Conservation (phyloP, 2,797 vertebrate genomes). For the Malurus leucopterus region DNA sequence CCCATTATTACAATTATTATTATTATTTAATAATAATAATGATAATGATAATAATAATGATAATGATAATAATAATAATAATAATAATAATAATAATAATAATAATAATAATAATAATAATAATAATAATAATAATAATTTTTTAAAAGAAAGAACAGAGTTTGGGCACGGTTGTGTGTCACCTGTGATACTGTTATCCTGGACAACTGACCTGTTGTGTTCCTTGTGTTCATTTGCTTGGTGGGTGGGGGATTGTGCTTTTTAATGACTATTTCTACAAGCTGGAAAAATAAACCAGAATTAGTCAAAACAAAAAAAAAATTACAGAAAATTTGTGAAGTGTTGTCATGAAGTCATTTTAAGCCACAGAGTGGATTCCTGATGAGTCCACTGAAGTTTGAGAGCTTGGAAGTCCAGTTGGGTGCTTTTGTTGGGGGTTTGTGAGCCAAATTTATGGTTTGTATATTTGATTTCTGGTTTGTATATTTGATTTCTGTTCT, state of each 20-base stretch:
- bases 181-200: not conserved
- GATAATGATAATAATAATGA: not conserved
- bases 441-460: not conserved
- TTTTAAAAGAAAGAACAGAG: not conserved
- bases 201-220: not conserved
- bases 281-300: not conserved
- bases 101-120: no score
- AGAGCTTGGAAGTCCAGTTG: not conserved
- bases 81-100: not conserved
- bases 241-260: not conserved
- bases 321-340: not conserved
- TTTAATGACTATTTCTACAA: not conserved
- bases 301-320: not conserved
- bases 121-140: not conserved
- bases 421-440: not conserved
- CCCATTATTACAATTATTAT: not conserved
- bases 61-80: not conserved
- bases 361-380: not conserved
- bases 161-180: not conserved
- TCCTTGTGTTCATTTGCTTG: not conserved
- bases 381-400: rapidly evolving
- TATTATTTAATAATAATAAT: not conserved
- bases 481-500: not conserved
- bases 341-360: not conserved
- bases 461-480: not conserved